A percentile compares a stretch with the other conserved stretches of the same genome.
These are phyloP conservation scores for Orchesellides sinensis DNA, from an alignment of 2,888 invertebrate genomes.

Conservation along the genomic window DNA sequence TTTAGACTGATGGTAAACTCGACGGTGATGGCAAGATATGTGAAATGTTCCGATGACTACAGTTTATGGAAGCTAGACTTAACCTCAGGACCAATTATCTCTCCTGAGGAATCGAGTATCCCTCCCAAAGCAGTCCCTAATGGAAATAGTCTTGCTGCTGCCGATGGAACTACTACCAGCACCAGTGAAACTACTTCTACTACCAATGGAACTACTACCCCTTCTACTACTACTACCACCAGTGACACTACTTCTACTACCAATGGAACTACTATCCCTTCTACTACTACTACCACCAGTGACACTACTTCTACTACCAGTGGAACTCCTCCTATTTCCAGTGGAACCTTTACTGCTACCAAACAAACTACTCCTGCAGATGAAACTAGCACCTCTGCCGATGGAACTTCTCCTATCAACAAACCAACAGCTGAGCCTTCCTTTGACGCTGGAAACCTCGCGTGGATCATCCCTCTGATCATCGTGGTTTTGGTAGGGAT, in stretches of 20 bases:
- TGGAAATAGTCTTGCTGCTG: not conserved
- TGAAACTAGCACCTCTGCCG: not conserved
- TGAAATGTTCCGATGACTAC: too few species aligned
- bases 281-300: not conserved
- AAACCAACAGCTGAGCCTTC: not conserved
- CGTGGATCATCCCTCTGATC: constrained; percentile 10
- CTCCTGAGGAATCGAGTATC: too few species aligned
- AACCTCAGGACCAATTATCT: too few species aligned
- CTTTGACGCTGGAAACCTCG: not conserved
- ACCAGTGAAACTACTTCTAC: not conserved
- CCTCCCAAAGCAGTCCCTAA: not conserved
- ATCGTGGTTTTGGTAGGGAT: not conserved
- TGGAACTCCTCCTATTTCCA: not conserved
- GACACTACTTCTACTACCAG: not conserved
- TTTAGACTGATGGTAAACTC: too few species aligned
- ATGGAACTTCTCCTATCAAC: not conserved
- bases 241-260: not conserved
- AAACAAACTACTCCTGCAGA: not conserved
- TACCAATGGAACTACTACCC: not conserved
- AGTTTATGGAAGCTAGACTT: too few species aligned
- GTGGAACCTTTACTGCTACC: not conserved
- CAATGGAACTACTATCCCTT: not conserved
- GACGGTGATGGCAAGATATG: too few species aligned
- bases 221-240: not conserved
- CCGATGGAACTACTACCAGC: not conserved